A percentile compares a stretch with the other conserved stretches of the same genome.
These are phyloP conservation scores for Hydraecia micacea DNA, from an alignment of 2,888 invertebrate genomes.

Conservation along the genomic window DNA sequence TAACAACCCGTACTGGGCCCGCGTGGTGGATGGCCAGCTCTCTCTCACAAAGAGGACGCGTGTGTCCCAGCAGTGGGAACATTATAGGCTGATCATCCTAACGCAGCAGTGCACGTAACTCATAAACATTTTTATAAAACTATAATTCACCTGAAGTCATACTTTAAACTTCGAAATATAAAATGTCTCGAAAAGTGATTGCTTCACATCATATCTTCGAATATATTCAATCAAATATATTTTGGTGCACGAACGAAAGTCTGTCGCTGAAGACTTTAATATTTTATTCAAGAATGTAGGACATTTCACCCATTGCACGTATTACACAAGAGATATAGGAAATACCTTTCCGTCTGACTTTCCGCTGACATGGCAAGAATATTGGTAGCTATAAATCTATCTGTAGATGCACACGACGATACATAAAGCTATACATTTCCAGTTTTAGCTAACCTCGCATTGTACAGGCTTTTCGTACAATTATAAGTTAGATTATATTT, in stretches of 20 bases:
- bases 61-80: background rate
- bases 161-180: background rate
- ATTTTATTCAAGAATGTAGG: constrained; percentile 38
- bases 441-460: background rate
- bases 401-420: background rate
- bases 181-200: constrained; percentile 6
- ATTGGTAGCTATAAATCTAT: constrained; percentile 14
- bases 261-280: constrained; percentile 33
- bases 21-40: background rate
- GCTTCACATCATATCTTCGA: constrained; percentile 19
- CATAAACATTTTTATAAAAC: background rate
- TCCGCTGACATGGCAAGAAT: constrained; percentile 5
- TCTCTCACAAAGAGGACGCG: background rate
- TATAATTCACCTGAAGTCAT: background rate
- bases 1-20: background rate
- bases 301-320: constrained; percentile 14
- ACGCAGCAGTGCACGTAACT: background rate
- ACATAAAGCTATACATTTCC: background rate
- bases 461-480: background rate
- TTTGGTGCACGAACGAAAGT: constrained; percentile 24
- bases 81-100: background rate
- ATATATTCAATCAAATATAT: constrained; percentile 53
- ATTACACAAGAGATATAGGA: constrained; percentile 34
- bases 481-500: background rate
- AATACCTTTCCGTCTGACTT: constrained; percentile 32